Percentiles rank a stretch among this genome's conserved stretches.
Evolutionary conservation across 1,140 invertebrate species (phyloP).

Genomic region (Drosophila parabipectinata): DNA sequence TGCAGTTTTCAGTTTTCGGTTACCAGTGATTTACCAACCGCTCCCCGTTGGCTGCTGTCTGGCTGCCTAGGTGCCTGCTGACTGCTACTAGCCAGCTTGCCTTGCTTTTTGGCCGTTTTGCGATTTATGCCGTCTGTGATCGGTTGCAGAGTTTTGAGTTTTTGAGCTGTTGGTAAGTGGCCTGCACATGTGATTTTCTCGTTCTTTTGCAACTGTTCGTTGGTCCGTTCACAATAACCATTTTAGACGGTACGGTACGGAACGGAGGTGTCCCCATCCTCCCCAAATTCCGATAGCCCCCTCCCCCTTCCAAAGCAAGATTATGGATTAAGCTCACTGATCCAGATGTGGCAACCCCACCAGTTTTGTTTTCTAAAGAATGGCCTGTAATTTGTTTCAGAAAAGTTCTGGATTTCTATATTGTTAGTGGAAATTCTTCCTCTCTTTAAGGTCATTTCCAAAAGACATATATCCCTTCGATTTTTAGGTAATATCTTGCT

Average conservation of each 20-base stretch:
- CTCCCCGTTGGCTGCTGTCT: neutral
- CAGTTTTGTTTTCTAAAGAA: conserved; percentile 11
- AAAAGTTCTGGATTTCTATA: neutral
- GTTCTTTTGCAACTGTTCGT: conserved; percentile 68
- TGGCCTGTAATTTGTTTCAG: neutral
- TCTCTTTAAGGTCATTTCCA: too few species aligned
- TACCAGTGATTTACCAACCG: conserved; percentile 70
- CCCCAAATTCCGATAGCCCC: neutral
- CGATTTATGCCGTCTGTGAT: conserved; percentile 2
- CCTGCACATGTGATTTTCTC: conserved; percentile 61
- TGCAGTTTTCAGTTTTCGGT: conserved; percentile 60
- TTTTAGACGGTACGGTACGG: conserved; percentile 39
- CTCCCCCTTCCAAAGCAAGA: neutral
- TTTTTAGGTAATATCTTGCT: too few species aligned
- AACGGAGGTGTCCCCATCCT: conserved; percentile 7
- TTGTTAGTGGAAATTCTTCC: neutral
- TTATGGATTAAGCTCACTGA: conserved; percentile 33
- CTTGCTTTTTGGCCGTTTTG: neutral
- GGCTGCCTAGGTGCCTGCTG: conserved; percentile 2
- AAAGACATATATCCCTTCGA: too few species aligned
- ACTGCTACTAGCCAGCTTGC: neutral
- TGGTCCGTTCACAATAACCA: conserved; percentile 55
- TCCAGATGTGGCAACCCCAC: conserved; percentile 27
- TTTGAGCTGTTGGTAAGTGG: conserved; percentile 70
- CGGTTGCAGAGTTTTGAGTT: conserved; percentile 49